Evolutionary conservation across 2,797 vertebrate species (phyloP), one percentile per base, ranked within the genome.

Genomic region (Melanotaenia boesemani): DNA sequence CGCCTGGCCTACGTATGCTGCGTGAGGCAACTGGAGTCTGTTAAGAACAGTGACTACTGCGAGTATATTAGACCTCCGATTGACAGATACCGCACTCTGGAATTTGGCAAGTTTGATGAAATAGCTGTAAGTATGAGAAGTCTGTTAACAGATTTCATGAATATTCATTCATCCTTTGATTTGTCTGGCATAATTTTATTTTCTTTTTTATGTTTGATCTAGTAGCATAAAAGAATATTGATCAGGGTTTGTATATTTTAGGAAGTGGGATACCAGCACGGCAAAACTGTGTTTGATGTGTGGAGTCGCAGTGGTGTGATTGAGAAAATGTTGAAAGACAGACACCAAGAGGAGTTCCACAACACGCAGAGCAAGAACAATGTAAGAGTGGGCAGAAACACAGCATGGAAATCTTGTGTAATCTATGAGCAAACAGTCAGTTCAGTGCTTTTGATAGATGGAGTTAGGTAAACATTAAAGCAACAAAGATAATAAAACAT

Each of bases 1-100:
- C 95, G 97, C 4, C 91, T 99, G 67, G 97, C 98, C 0, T 99
- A 98, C 0, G 98, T 99, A 70, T 99, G 98, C 94, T 98, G 98
- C 0, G 97, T 99, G 44, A 90, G 97, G 78, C 98, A 99, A 87
- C 94, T 99, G 86, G 97, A 98, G 91, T 94, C 93, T 62, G 98
- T 99, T 88, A 97, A 95, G 94, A 97, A 36, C 94, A 97, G 96
- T 0, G 96, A 98, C 22, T 99, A 98, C 89, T 98, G 98, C 68
- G 97, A 99, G 93, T 99, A 97, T 66, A 96, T 99, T 91, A 93
- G 97, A 2, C 97, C 97, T 0, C 96, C 98, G 8, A 98, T 99
- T 0, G 96, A 99, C 93, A 86, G 94, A 80, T 98, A 99, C 36
- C 81, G 97, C 1, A 98, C 97, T 0, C 93, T 99, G 88, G 97